These are phyloP conservation scores for Platorchestia sp. DNA, from an alignment of 1,140 invertebrate genomes.

Conservation along the genomic window DNA sequence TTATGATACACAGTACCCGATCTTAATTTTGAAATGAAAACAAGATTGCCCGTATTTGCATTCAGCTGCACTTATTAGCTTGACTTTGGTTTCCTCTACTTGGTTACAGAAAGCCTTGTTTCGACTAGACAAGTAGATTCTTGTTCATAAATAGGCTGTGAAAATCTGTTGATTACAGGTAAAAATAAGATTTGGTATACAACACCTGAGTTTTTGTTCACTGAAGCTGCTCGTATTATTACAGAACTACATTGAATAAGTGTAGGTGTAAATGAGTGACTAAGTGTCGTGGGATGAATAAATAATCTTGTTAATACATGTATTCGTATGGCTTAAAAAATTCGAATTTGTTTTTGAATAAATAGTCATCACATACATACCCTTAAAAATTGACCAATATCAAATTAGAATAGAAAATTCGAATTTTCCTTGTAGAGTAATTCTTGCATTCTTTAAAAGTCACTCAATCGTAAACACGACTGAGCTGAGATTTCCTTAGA, in stretches of 20 bases:
- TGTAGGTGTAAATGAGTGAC: not conserved
- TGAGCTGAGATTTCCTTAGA: no score
- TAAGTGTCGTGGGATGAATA: not conserved
- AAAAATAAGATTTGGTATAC: not conserved
- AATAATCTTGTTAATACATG: not conserved
- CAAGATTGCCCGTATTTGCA: not conserved
- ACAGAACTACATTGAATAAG: not conserved
- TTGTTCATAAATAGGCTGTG: not conserved
- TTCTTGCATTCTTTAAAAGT: not conserved
- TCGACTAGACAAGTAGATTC: not conserved
- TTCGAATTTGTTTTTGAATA: not conserved
- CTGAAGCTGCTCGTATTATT: not conserved
- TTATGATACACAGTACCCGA: not conserved
- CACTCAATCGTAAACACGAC: not conserved
- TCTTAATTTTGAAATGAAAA: not conserved
- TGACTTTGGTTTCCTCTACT: not conserved
- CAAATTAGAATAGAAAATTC: not conserved
- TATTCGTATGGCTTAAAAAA: not conserved
- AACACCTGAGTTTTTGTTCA: not conserved
- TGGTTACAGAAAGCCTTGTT: not conserved
- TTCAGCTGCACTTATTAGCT: not conserved
- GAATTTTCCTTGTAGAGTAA: not conserved
- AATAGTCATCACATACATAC: not conserved
- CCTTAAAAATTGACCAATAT: not conserved
- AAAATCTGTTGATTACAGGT: not conserved